Evolutionary conservation across 1,140 invertebrate species (phyloP), one percentile per base, ranked within the genome.

Genomic region (Brachionus paranguensis): DNA sequence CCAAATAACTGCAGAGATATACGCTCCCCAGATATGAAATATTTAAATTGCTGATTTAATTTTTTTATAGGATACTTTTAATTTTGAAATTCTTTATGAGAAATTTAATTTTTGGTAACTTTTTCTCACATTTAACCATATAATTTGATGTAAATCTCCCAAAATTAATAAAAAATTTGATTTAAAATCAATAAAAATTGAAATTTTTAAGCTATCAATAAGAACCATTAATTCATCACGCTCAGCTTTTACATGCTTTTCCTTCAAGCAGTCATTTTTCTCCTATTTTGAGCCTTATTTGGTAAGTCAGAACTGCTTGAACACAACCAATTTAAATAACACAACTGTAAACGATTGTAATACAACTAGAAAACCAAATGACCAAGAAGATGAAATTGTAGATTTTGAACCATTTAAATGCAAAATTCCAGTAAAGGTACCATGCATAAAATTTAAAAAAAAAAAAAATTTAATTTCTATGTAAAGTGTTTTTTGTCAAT

Each of bases 201-300:
- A 60, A 47, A 14, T 47, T 60, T 60, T 60, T 10, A 8, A 81
- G 78, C 53, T 81, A 6, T 64, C 78, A 20, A 60, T 81, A 12
- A 17, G 78, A 60, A 81, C 78, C 14, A 47, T 81, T 20, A 81
- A 81, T 43, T 81, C 78, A 41, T 81, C 78, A 5, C 50, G 53
- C 2, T 81, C 78, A 64, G 78, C 78, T 24, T 81, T 81, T 81
- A 81, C 17, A 11, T 81, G 50, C 43, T 81, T 64, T 64, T 27
- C 78, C 37, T 81, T 81, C 24, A 81, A 81, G 24, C 33, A 45
- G 20, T 81, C 78, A 43, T 81, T 81, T 68, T 81, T 81, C 45
- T 81, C 78, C 20, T 64, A 43, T 64, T 81, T 81, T 64, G 78
- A 81, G 20, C 78, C 78, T n/a, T 24, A 65, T 81, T 47, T 76